Evolutionary conservation across 1,140 invertebrate species (phyloP), one percentile per base, ranked within the genome.

Genomic region (Phocides pigmalion): DNA sequence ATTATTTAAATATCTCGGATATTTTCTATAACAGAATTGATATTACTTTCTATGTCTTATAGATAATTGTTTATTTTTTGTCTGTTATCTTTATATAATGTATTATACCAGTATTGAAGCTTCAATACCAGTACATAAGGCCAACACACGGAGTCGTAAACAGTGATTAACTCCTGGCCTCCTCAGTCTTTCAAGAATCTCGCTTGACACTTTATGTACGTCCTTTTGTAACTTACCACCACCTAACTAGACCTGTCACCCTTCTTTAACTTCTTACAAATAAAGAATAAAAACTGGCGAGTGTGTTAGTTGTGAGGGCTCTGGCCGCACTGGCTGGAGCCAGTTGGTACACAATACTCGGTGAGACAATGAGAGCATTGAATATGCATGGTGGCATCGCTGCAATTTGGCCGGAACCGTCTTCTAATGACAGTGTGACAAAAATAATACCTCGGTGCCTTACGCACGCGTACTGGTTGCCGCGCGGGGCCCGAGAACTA

Each of bases 341-440:
- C 66, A 79, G 71, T 76, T 69, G 62, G 66, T 66, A 66, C 66
- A 82, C 81, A 84, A 84, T 83, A 70, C 71, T 49, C 20, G 50
- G 64, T 75, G 76, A 85, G 84, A 87, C 82, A 85, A 85, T 87
- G 66, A 64, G 32, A 54, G 20, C 63, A 63, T 71, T 85, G 84
- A 85, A 87, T 87, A 87, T 87, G 78, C 77, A 87, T 84, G 79
- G 72, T 74, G 73, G 78, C 76, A 77, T 77, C 80, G 72, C 71
- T 81, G 81, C 84, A 84, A 85, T 87, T 85, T 83, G 79, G 76
- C 68, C 71, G 76, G 71, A 75, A 78, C 75, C 76, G 74, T 75
- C 76, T 79, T 77, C 79, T 85, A 78, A 85, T 87, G 81, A 81
- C 79, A 81, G 76, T 81, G 82, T 81, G 79, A 81, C 81, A 77